Conservation (phyloP, 2,113 vertebrate species). For the Micromys minutus region DNA sequence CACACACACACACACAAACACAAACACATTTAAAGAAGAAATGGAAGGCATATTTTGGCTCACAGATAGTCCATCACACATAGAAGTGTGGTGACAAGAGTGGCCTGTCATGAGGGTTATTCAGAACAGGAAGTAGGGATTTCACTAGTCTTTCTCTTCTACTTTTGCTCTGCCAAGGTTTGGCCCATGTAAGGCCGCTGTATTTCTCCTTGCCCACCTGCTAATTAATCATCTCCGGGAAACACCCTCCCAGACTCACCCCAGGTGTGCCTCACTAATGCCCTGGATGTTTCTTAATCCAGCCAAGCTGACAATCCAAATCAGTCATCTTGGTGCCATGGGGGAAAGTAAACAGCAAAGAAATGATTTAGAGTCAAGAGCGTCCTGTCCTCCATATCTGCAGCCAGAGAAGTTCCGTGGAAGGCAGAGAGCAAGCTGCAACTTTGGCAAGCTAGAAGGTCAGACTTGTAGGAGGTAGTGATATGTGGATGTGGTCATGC, state of each 20-base stretch:
- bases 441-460: not conserved
- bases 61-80: not conserved
- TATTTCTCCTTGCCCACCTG: not conserved
- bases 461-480: not conserved
- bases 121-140: not conserved
- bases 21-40: not conserved
- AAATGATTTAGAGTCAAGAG: accelerated
- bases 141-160: not conserved
- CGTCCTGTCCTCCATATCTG: not conserved
- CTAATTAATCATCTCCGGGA: not conserved
- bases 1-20: not conserved
- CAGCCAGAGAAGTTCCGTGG: not conserved
- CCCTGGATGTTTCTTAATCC: not conserved
- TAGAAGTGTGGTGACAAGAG: not conserved
- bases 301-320: not conserved
- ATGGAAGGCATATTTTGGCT: not conserved
- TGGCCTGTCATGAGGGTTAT: not conserved
- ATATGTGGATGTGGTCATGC: accelerated
- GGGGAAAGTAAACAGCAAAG: not conserved
- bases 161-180: not conserved
- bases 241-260: not conserved
- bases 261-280: not conserved
- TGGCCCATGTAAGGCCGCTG: too few species aligned
- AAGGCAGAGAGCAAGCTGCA: accelerated
- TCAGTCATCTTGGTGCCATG: not conserved